These are phyloP conservation scores for Rapana venosa DNA, from an alignment of 2,888 invertebrate species.

Conservation along the genomic window DNA sequence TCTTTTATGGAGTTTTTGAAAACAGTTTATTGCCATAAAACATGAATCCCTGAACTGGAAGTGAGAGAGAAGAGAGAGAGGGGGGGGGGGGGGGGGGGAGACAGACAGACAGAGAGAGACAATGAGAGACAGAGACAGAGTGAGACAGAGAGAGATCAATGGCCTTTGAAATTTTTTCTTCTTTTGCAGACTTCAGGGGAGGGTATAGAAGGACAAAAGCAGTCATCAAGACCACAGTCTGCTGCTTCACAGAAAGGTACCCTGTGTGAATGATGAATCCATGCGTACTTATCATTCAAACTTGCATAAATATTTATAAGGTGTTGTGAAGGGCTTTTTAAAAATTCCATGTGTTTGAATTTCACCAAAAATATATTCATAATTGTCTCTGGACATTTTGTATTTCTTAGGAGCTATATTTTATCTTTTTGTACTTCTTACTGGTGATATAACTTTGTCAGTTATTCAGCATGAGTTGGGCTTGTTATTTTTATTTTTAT, in stretches of 20 bases:
- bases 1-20: too few relatives aligned
- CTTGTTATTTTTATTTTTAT: too few relatives aligned
- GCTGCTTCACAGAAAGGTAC: conserved; percentile 23
- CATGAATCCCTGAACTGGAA: too few relatives aligned
- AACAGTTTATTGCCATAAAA: too few relatives aligned
- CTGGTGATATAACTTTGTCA: too few relatives aligned
- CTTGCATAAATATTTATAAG: neutral
- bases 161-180: neutral
- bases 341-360: neutral
- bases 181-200: conserved; percentile 63
- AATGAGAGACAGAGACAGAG: neutral
- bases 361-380: neutral
- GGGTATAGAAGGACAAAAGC: conserved; percentile 54
- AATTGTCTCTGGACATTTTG: too few relatives aligned
- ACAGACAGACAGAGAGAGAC: neutral
- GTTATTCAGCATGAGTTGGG: too few relatives aligned
- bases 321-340: neutral
- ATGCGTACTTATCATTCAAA: too few relatives aligned
- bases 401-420: neutral
- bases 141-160: neutral
- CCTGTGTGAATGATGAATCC: neutral
- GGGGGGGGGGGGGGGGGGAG: too few relatives aligned
- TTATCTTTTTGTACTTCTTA: too few relatives aligned
- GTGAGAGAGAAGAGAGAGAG: too few relatives aligned
- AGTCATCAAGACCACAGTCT: conserved; percentile 40